Evolutionary conservation across 2,113 vertebrate species (phyloP), one percentile per base, ranked within the genome.

Genomic region (Panthera leo): DNA sequence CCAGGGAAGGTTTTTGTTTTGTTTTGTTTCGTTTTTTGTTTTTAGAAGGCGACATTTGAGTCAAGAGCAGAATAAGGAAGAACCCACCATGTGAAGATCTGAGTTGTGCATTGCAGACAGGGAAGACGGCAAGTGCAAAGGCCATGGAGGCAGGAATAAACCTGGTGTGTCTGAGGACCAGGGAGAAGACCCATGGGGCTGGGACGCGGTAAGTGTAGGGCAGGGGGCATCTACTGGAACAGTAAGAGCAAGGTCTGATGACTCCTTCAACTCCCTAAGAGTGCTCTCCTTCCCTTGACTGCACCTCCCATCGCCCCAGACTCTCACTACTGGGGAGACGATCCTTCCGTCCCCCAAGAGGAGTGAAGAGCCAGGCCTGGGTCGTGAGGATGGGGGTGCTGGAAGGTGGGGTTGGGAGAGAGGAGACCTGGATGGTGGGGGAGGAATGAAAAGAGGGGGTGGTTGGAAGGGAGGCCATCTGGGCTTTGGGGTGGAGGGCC

Each of bases 401-500:
- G 68, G 91, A 78, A 95, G 89, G 84, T 71, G 82, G 39, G 58
- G 3, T 65, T 53, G 88, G 34, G 82, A 92, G 80, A 92, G 39
- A 91, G 86, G 48, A 92, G 65, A 27, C 80, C 48, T 75, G 34
- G 63, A 5, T 0, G 15, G 55, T 85, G 63, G 79, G 48, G 45
- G 85, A 97, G 89, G 58, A 89, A 92, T 95, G 91, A 95, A 85
- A 80, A 86, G 48, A 85, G 75, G 89, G 53, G 79, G 75, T 89
- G 71, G 42, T 42, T 90, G 96, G 92, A 73, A 97, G 95, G 80
- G 39, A 86, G 95, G 95, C 85, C 80, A 95, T 82, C 36, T 79
- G 83, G 85, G 90, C 34, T 86, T 65, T 67, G 58, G 89, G 97
- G 96, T 76, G 96, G 97, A 97, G 97, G 92, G 25, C 78, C 76